Conservation (phyloP, 2,888 invertebrate species). For the Caenorhabditis wallacei region DNA sequence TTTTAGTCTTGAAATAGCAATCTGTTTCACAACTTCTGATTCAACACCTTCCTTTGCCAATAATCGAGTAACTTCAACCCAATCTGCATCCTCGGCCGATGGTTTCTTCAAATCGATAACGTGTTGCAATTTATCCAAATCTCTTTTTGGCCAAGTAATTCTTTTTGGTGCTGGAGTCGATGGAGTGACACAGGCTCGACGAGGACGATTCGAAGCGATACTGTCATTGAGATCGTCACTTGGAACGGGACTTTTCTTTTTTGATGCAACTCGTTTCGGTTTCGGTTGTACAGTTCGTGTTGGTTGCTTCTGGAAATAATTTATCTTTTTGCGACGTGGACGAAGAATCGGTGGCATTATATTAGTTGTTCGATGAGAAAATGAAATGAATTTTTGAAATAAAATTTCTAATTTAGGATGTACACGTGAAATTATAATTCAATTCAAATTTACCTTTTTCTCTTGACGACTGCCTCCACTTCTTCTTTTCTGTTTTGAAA, state of each 20-base stretch:
- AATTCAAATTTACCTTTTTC: slow-evolving; percentile 45
- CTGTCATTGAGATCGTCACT: slow-evolving; percentile 40
- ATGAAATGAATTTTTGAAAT: background rate
- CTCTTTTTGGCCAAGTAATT: slow-evolving; percentile 46
- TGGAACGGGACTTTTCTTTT: slow-evolving; percentile 6
- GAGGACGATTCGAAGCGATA: slow-evolving; percentile 44
- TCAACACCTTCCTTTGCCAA: slow-evolving; percentile 48
- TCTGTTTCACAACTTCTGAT: slow-evolving; percentile 19
- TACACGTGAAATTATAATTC: too few species aligned
- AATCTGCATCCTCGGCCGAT: slow-evolving; percentile 14
- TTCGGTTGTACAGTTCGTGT: background rate
- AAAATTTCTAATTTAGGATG: background rate
- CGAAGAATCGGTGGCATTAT: slow-evolving; percentile 8
- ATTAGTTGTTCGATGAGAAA: background rate
- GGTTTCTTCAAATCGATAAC: slow-evolving; percentile 54
- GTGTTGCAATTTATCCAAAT: slow-evolving; percentile 45
- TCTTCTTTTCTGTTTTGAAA: slow-evolving; percentile 2
- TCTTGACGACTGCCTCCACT: background rate
- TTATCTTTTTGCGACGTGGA: background rate
- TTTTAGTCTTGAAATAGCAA: slow-evolving; percentile 37
- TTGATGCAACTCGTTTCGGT: slow-evolving; percentile 3
- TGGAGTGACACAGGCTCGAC: slow-evolving; percentile 46
- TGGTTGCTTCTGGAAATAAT: slow-evolving; percentile 1
- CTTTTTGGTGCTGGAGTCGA: slow-evolving; percentile 36
- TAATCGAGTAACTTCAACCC: slow-evolving; percentile 49